Evolutionary conservation across 1,140 invertebrate genomes (phyloP).

Genomic region (Sminthurides bifidus): DNA sequence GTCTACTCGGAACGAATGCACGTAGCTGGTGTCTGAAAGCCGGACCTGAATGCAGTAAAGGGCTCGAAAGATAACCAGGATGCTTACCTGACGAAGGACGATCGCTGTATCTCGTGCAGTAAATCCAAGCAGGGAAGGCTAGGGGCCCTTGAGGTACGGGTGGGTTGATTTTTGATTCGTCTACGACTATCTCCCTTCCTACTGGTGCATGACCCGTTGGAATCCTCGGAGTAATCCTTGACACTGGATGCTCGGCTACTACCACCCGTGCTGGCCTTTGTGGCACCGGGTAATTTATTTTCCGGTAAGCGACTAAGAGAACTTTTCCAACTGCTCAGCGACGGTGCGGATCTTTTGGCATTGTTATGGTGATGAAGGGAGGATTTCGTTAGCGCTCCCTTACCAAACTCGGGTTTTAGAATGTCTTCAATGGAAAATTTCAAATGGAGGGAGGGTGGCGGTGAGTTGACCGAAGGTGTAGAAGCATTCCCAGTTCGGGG

Average conservation of each 20-base stretch:
- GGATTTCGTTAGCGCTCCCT: conserved; percentile 10
- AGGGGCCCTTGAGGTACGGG: conserved; percentile 24
- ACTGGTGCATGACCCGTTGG: conserved; percentile 22
- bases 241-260: conserved; percentile 22
- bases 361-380: not conserved
- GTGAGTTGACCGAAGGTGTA: conserved; percentile 11
- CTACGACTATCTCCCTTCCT: conserved; percentile 23
- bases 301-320: not conserved
- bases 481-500: conserved; percentile 3
- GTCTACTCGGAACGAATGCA: no score
- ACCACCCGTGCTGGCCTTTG: not conserved
- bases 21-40: no score
- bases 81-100: conserved; percentile 83
- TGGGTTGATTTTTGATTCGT: conserved; percentile 30
- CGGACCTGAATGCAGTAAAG: no score
- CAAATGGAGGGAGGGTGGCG: conserved; percentile 37
- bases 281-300: not conserved
- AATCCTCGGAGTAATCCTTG: conserved; percentile 30
- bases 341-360: no score
- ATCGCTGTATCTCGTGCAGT: conserved; percentile 92
- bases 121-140: conserved; percentile 85
- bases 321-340: not conserved
- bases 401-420: conserved; percentile 73
- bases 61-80: no score
- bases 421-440: conserved; percentile 91